Conservation (phyloP, 1,140 invertebrate species). For the Nasonia longicornis region DNA sequence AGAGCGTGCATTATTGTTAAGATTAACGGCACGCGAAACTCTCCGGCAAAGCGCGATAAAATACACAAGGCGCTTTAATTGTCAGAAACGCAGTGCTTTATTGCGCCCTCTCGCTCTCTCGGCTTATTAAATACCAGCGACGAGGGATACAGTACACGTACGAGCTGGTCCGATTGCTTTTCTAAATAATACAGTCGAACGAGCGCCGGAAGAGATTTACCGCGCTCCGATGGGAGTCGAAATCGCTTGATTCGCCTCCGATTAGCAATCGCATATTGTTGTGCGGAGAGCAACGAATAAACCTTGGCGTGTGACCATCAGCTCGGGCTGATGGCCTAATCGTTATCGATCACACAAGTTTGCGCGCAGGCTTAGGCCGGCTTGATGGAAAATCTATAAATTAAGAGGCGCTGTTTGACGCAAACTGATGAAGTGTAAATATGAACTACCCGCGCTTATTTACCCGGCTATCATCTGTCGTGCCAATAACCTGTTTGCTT, state of each 20-base stretch:
- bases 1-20: slow-evolving; percentile 7
- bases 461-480: background rate
- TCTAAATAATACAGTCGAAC: slow-evolving; percentile 4
- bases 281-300: too few species aligned
- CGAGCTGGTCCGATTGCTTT: background rate
- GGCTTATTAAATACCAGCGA: slow-evolving; percentile 8
- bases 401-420: background rate
- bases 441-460: background rate
- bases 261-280: background rate
- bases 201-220: background rate
- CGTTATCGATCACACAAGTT: background rate
- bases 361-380: background rate
- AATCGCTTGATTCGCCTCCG: background rate
- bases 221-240: too few species aligned
- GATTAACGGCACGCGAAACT: slow-evolving; percentile 7
- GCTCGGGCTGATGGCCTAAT: background rate
- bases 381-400: background rate
- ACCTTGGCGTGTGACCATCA: too few species aligned
- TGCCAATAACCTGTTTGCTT: background rate
- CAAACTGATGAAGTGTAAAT: background rate
- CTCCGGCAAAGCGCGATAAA: slow-evolving; percentile 3
- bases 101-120: background rate
- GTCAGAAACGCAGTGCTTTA: slow-evolving; percentile 7
- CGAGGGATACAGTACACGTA: background rate
- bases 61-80: slow-evolving; percentile 17